Evolutionary conservation across 2,888 invertebrate genomes (phyloP).

Genomic region (Papilio elwesi): DNA sequence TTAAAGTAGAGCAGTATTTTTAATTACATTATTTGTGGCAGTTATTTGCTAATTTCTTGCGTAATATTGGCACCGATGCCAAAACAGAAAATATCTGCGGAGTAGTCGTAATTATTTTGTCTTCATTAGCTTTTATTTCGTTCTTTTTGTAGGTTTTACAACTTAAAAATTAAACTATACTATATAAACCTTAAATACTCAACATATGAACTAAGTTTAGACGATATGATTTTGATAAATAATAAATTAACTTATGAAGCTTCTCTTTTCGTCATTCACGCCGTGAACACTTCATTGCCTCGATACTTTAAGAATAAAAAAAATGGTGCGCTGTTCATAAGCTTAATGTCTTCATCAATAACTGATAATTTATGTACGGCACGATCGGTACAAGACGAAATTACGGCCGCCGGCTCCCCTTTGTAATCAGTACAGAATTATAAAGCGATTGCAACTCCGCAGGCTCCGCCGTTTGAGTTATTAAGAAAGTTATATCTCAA

Average conservation of each 20-base stretch:
- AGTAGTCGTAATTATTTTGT: slow-evolving; percentile 26
- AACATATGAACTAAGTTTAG: neutral
- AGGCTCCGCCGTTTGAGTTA: slow-evolving; percentile 66
- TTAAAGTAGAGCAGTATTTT: slow-evolving; percentile 21
- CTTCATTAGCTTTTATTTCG: slow-evolving; percentile 24
- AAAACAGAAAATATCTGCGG: slow-evolving; percentile 26
- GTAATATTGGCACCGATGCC: slow-evolving; percentile 33
- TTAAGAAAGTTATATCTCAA: slow-evolving; percentile 72
- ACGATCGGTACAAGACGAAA: slow-evolving; percentile 83
- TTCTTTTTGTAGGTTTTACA: slow-evolving; percentile 41
- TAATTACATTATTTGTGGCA: slow-evolving; percentile 20
- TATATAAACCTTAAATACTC: neutral
- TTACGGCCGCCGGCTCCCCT: slow-evolving; percentile 86
- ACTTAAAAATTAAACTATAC: slow-evolving; percentile 34
- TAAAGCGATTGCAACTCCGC: slow-evolving; percentile 80
- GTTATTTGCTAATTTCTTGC: slow-evolving; percentile 32
- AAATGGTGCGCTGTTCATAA: slow-evolving; percentile 66
- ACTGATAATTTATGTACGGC: slow-evolving; percentile 83
- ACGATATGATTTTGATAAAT: no score
- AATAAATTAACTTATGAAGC: slow-evolving; percentile 3
- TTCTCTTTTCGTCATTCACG: neutral
- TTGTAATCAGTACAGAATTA: slow-evolving; percentile 84
- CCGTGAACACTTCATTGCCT: neutral
- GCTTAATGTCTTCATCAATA: slow-evolving; percentile 85
- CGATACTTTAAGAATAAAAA: slow-evolving; percentile 24